Conservation (phyloP, 1,140 invertebrate genomes). For the Yoshiicerus persimilis region DNA sequence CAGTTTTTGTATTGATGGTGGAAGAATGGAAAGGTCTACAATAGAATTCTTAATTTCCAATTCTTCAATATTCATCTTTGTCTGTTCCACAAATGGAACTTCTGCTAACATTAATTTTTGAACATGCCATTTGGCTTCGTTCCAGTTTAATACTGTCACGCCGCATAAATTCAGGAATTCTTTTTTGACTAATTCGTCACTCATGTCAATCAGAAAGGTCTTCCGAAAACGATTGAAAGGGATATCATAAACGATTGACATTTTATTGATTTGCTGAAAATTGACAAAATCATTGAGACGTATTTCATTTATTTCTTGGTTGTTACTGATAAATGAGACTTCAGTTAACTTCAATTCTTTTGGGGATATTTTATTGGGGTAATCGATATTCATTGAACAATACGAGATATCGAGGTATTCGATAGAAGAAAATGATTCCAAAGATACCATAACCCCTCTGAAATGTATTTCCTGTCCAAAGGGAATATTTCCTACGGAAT, state of each 20-base stretch:
- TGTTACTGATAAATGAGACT: no score
- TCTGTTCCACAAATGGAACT: neutral
- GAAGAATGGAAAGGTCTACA: neutral
- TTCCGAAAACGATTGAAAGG: no score
- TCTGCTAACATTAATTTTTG: neutral
- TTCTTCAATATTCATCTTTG: neutral
- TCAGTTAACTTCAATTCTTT: no score
- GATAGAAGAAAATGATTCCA: no score
- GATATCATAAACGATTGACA: no score
- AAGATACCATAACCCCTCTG: no score
- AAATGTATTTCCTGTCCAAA: no score
- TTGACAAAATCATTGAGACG: neutral
- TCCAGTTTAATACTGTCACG: neutral
- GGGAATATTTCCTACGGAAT: no score
- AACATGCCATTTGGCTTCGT: neutral
- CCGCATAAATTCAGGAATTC: neutral
- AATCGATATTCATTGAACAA: no score
- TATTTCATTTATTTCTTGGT: neutral
- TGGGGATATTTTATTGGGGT: no score
- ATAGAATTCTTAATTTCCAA: neutral
- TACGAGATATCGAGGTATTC: no score
- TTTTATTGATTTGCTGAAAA: neutral
- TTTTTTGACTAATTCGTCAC: neutral
- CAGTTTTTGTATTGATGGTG: neutral
- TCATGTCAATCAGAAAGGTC: neutral